Conservation (phyloP, 2,888 invertebrate genomes). For the Drosophila neonasuta region DNA sequence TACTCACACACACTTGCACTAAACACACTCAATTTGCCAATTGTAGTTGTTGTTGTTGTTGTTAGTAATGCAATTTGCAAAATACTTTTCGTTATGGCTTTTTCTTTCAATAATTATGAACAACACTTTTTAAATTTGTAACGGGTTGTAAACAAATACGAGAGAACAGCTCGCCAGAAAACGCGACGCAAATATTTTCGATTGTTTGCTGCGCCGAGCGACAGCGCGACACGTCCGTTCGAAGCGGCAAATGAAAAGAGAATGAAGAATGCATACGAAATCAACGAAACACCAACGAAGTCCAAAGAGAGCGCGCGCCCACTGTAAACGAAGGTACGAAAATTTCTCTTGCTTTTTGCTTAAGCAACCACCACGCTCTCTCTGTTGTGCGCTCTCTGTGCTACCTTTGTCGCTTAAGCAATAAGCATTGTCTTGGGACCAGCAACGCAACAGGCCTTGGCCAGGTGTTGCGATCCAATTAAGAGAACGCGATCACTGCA, state of each 20-base stretch:
- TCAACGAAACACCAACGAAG: conserved; percentile 34
- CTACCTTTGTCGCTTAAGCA: conserved; percentile 7
- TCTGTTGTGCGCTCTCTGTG: background rate
- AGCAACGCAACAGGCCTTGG: conserved; percentile 40
- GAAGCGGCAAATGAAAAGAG: conserved; percentile 58
- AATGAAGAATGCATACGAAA: conserved; percentile 48
- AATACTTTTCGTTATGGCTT: conserved; percentile 23
- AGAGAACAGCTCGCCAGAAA: conserved; percentile 3
- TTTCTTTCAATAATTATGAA: conserved; percentile 11
- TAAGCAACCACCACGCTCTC: conserved; percentile 4
- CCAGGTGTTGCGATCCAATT: conserved; percentile 9
- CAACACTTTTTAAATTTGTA: conserved; percentile 19
- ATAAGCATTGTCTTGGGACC: conserved; percentile 28
- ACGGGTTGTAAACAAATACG: conserved; percentile 45
- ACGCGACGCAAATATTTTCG: conserved; percentile 53
- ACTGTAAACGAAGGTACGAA: conserved; percentile 2
- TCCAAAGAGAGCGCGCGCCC: conserved; percentile 9
- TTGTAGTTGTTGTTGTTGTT: conserved; percentile 26
- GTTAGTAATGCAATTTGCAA: conserved; percentile 27
- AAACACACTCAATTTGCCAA: conserved; percentile 5
- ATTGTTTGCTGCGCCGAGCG: conserved; percentile 52
- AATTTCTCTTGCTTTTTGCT: conserved; percentile 23
- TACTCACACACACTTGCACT: conserved; percentile 27
- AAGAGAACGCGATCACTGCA: conserved; percentile 21
- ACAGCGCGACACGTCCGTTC: conserved; percentile 62